Conservation (phyloP, 2,113 vertebrate species). For the Osmerus mordax region DNA sequence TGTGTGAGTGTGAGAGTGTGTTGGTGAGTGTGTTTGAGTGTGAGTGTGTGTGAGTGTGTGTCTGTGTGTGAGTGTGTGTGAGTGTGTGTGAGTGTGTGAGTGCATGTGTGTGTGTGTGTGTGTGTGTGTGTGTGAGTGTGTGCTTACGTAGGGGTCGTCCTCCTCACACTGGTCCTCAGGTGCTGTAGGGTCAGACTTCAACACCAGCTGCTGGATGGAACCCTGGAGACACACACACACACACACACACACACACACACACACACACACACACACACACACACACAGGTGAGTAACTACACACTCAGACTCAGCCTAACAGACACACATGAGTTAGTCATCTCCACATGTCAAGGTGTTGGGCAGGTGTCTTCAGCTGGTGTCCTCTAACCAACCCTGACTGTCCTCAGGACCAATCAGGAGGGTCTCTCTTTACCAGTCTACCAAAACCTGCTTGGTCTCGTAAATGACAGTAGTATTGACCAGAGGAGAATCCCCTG, state of each 20-base stretch:
- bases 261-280: constrained; percentile 9
- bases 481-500: constrained; percentile 44
- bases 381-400: not conserved
- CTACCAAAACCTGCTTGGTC: no score
- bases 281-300: not conserved
- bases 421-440: no score
- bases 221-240: constrained; percentile 70
- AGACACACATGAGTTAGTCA: no score
- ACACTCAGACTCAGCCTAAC: no score
- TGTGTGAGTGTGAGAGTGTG: no score
- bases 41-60: constrained; percentile 18
- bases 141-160: constrained; percentile 88
- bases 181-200: constrained; percentile 79
- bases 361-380: no score
- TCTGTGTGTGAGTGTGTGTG: not conserved
- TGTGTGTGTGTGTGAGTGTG: not conserved
- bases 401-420: not conserved
- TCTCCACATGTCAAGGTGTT: no score
- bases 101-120: not conserved
- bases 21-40: no score
- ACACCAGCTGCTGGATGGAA: constrained; percentile 85
- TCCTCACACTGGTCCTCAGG: constrained; percentile 88
- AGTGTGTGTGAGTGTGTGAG: not conserved
- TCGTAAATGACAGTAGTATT: not conserved
- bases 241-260: not conserved